These are phyloP conservation scores for Pseudanteris insignis DNA, from an alignment of 2,888 invertebrate genomes.

Conservation along the genomic window DNA sequence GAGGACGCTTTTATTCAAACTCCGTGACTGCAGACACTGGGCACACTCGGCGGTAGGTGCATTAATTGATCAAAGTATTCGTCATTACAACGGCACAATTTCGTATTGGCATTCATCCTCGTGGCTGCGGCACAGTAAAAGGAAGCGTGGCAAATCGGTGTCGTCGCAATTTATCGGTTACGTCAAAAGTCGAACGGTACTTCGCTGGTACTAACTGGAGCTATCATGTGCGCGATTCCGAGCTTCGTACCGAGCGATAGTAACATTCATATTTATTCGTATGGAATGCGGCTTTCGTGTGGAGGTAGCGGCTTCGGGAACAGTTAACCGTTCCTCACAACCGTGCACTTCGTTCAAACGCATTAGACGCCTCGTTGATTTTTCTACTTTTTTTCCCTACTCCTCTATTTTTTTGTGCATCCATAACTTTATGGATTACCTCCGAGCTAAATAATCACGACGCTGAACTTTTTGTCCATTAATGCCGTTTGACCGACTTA, in stretches of 20 bases:
- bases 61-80: no score
- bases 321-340: slow-evolving; percentile 35
- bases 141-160: slow-evolving; percentile 24
- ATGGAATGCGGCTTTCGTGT: slow-evolving; percentile 34
- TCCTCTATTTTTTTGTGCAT: no score
- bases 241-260: slow-evolving; percentile 46
- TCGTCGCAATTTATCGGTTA: slow-evolving; percentile 30
- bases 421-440: slow-evolving; percentile 21
- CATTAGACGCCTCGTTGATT: slow-evolving; percentile 28
- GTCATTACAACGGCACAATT: no score
- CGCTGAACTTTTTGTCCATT: slow-evolving; percentile 23
- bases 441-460: slow-evolving; percentile 23
- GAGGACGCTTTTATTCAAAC: no score
- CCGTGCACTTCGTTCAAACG: slow-evolving; percentile 14
- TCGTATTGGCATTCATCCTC: no score
- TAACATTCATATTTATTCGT: slow-evolving; percentile 52
- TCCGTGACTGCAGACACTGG: no score
- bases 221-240: slow-evolving; percentile 40
- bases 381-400: no score
- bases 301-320: slow-evolving; percentile 28
- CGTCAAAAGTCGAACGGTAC: slow-evolving; percentile 41
- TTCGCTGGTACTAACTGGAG: slow-evolving; percentile 37
- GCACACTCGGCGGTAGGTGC: no score
- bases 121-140: no score
- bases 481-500: slow-evolving; percentile 31